A percentile compares a stretch with the other conserved stretches of the same genome.
phyloP scores from a whole-genome alignment of 2,797 vertebrate genomes.

The Onychomys torridus region DNA sequence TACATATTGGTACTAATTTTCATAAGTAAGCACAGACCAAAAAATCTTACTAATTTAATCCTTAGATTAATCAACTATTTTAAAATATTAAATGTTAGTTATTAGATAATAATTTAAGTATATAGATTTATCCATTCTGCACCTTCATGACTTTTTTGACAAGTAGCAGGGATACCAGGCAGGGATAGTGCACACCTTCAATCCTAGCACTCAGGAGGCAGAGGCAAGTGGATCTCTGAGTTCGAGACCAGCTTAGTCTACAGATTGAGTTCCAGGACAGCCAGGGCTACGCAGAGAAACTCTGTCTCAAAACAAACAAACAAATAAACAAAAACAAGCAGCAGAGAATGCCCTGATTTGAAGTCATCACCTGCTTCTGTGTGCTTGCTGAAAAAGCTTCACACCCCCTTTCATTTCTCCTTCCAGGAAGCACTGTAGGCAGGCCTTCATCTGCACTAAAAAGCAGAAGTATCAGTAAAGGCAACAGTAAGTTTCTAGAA shows the following conservation, averaged over 20 bases:
- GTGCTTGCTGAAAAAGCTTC: background rate
- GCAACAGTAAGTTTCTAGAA: background rate
- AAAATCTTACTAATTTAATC: background rate
- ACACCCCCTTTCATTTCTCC: background rate
- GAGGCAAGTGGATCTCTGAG: background rate
- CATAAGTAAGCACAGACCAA: conserved; percentile 25
- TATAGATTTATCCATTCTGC: background rate
- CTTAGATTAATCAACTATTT: background rate
- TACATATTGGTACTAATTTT: background rate
- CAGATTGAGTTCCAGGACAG: background rate
- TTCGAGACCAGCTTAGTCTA: background rate
- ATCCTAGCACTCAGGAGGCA: background rate
- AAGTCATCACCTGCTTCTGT: background rate
- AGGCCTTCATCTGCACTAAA: background rate
- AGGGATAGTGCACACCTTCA: background rate
- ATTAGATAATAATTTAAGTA: background rate
- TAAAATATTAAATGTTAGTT: background rate
- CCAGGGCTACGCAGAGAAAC: background rate
- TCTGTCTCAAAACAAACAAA: background rate
- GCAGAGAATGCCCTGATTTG: background rate
- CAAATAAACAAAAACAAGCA: background rate
- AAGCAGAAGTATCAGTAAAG: background rate
- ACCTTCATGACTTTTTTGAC: background rate
- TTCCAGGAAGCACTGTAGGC: background rate
- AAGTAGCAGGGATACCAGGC: background rate